These are phyloP conservation scores for Agrilus cyanescens DNA, from an alignment of 2,888 invertebrate genomes.

Conservation along the genomic window DNA sequence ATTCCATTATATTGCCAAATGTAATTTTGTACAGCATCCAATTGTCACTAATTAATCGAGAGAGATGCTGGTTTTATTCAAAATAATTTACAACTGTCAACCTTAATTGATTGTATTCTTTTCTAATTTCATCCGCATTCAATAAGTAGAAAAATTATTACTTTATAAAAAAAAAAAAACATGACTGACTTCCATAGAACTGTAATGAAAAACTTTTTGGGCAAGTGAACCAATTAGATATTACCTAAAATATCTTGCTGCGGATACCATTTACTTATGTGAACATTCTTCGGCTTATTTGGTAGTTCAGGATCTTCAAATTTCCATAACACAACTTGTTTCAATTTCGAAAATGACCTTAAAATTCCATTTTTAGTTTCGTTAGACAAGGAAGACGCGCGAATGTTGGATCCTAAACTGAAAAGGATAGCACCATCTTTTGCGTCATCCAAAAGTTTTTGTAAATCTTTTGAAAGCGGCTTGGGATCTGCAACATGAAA, in stretches of 20 bases:
- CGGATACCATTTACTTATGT: constrained; percentile 3
- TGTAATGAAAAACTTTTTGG: too few species aligned
- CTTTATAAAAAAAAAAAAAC: too few species aligned
- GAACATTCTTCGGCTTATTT: background rate
- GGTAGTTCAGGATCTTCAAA: constrained; percentile 6
- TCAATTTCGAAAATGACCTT: constrained; percentile 9
- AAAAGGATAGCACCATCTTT: constrained; percentile 14
- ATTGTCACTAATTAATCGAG: too few species aligned
- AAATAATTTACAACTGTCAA: too few species aligned
- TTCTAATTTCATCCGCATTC: too few species aligned
- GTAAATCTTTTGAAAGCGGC: constrained; percentile 12
- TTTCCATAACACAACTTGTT: constrained; percentile 16
- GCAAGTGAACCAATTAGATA: too few species aligned
- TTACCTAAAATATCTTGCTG: constrained; percentile 3
- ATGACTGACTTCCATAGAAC: too few species aligned
- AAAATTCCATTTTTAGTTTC: constrained; percentile 8
- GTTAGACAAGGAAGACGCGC: constrained; percentile 7
- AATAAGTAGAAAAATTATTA: too few species aligned
- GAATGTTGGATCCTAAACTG: constrained; percentile 15
- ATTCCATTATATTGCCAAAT: too few species aligned
- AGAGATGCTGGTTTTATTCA: too few species aligned
- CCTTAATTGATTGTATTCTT: too few species aligned
- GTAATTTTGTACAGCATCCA: too few species aligned
- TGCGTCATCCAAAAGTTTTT: constrained; percentile 13
- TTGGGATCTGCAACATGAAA: constrained; percentile 13